Conservation (phyloP, 2,888 invertebrate genomes). For the Dascillus cervinus region DNA sequence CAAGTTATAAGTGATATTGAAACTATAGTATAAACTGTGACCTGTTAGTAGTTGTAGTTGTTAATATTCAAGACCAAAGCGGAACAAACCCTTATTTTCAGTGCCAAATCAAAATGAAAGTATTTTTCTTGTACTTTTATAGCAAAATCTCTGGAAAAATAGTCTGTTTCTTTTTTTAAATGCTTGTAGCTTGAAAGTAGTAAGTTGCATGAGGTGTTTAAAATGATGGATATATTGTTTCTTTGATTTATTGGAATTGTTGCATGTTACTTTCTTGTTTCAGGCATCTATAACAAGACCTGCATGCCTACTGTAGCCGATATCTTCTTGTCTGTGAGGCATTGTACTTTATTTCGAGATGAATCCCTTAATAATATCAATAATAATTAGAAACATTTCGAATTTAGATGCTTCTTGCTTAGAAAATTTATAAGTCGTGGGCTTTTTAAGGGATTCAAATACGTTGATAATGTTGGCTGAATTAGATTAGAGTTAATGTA, state of each 20-base stretch:
- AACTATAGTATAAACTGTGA: slow-evolving; percentile 54
- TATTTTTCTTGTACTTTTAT: neutral
- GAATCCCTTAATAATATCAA: no score
- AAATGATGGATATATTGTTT: neutral
- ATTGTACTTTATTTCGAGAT: slow-evolving; percentile 6
- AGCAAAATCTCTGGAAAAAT: slow-evolving; percentile 1
- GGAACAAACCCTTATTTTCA: no score
- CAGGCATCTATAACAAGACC: slow-evolving; percentile 43
- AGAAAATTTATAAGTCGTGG: no score
- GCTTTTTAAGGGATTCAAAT: no score
- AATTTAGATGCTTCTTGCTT: no score
- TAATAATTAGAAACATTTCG: no score
- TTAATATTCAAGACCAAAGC: slow-evolving; percentile 2
- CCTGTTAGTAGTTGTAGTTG: neutral
- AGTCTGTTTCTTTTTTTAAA: slow-evolving; percentile 2
- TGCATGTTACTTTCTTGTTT: slow-evolving; percentile 22
- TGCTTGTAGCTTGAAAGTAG: no score
- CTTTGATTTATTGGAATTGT: slow-evolving; percentile 1
- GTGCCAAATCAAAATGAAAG: no score
- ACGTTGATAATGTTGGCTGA: no score
- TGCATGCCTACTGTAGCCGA: slow-evolving; percentile 54
- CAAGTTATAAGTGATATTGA: slow-evolving; percentile 74
- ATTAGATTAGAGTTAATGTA: no score
- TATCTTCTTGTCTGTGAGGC: slow-evolving; percentile 23
- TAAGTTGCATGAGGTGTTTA: no score